These are phyloP conservation scores for Oscheius onirici DNA, from an alignment of 2,888 invertebrate genomes.

Conservation along the genomic window DNA sequence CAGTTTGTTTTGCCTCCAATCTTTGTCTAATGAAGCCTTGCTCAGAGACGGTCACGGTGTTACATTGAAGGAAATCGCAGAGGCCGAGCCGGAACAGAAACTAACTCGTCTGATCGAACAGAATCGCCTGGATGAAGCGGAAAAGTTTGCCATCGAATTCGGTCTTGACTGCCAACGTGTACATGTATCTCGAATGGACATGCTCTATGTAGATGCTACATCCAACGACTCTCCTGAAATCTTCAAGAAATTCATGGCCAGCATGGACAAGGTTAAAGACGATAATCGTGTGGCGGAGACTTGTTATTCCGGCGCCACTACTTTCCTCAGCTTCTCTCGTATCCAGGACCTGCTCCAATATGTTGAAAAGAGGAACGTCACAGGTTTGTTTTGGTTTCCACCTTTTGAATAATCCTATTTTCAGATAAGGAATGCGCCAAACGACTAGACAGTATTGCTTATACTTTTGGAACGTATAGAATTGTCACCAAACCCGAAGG, in stretches of 20 bases:
- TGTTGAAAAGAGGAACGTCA: constrained; percentile 40
- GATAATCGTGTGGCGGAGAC: constrained; percentile 49
- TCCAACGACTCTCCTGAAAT: constrained; percentile 37
- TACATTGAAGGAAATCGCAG: constrained; percentile 16
- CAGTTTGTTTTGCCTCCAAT: neutral
- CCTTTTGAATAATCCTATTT: neutral
- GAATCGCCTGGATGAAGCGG: constrained; percentile 52
- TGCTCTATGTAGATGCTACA: neutral
- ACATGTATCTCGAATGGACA: constrained; percentile 18
- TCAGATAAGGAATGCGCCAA: constrained; percentile 40
- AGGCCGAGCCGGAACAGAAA: constrained; percentile 25
- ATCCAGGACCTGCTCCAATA: constrained; percentile 40
- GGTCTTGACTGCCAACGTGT: constrained; percentile 42
- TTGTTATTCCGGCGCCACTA: constrained; percentile 40
- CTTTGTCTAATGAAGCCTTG: neutral
- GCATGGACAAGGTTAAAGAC: constrained; percentile 44
- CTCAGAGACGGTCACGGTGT: neutral
- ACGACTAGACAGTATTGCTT: constrained; percentile 34
- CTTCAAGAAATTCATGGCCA: constrained; percentile 38
- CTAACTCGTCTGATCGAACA: constrained; percentile 19
- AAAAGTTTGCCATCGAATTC: constrained; percentile 47
- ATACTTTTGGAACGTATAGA: constrained; percentile 46
- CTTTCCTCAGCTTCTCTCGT: constrained; percentile 34
- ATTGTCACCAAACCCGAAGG: constrained; percentile 36
- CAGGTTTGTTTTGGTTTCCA: constrained; percentile 14